These are phyloP conservation scores for Podotricha telesiphe DNA, from an alignment of 2,888 invertebrate genomes.

Conservation along the genomic window DNA sequence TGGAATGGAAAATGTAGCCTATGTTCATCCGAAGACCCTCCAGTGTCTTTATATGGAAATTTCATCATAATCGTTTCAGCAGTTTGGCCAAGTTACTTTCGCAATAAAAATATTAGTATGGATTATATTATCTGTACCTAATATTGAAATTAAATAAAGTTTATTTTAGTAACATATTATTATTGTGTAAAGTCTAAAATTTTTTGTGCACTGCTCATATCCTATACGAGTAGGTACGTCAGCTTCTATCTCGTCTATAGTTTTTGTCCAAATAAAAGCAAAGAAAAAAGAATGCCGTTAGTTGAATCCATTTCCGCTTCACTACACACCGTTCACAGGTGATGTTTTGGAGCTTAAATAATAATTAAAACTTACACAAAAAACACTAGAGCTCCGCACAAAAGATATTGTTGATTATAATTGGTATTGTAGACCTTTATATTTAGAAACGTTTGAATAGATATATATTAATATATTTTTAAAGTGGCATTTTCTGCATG, in stretches of 20 bases:
- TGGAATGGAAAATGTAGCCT: no score
- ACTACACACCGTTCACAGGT: conserved; percentile 77
- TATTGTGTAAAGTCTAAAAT: conserved; percentile 42
- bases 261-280: conserved; percentile 65
- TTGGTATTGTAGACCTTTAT: conserved; percentile 27
- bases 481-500: no score
- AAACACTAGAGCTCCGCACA: conserved; percentile 45
- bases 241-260: conserved; percentile 69
- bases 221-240: conserved; percentile 68
- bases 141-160: not conserved
- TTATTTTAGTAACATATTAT: not conserved
- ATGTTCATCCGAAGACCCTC: no score
- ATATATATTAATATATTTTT: not conserved
- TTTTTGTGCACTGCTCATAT: conserved; percentile 69
- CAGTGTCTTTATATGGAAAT: no score
- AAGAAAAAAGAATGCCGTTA: conserved; percentile 74
- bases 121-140: no score
- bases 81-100: no score
- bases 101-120: no score
- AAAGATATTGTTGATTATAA: conserved; percentile 42
- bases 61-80: no score
- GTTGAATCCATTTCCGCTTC: conserved; percentile 78
- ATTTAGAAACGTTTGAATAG: not conserved
- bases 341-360: conserved; percentile 71
- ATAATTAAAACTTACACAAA: conserved; percentile 70